Conservation (phyloP, 2,888 invertebrate species). For the Campoplex capitator region DNA sequence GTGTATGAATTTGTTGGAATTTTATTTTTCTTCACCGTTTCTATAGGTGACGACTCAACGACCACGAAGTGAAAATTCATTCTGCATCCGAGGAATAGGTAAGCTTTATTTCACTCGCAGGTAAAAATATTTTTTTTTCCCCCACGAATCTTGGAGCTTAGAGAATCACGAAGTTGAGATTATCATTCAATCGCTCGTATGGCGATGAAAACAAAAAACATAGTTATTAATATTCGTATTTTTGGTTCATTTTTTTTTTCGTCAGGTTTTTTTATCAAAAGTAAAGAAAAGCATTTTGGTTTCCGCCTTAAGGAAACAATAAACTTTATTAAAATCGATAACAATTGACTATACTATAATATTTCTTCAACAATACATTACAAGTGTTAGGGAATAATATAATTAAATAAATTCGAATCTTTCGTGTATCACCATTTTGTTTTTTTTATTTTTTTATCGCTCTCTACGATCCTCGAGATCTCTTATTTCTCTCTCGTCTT, state of each 20-base stretch:
- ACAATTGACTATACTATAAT: constrained; percentile 60
- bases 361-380: constrained; percentile 45
- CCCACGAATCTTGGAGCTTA: background rate
- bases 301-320: constrained; percentile 56
- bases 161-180: background rate
- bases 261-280: background rate
- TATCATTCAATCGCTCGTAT: background rate
- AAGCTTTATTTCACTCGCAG: constrained; percentile 6
- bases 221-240: background rate
- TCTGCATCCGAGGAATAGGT: constrained; percentile 11
- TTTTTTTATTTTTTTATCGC: background rate
- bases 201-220: background rate
- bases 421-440: constrained; percentile 53
- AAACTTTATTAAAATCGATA: constrained; percentile 68
- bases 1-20: background rate
- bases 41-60: background rate
- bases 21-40: background rate
- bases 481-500: constrained; percentile 39
- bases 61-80: background rate
- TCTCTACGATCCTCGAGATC: constrained; percentile 49
- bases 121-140: background rate
- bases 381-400: constrained; percentile 19
- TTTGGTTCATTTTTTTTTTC: background rate
- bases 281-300: constrained; percentile 22
- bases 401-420: constrained; percentile 56